Conservation (phyloP, 2,113 vertebrate genomes). For the Calidris pygmaea region DNA sequence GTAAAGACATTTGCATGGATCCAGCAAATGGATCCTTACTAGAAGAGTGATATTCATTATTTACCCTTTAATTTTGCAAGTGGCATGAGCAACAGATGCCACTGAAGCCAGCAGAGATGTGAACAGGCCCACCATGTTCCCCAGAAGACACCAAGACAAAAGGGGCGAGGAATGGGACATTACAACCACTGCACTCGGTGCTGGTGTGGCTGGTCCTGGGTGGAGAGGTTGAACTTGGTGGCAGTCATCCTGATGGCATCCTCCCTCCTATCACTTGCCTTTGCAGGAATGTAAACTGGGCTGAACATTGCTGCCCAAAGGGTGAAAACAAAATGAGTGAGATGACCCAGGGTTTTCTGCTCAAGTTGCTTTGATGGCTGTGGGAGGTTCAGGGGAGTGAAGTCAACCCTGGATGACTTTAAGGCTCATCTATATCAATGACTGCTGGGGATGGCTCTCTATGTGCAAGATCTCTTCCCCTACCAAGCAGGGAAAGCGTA, state of each 20-base stretch:
- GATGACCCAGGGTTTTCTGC: neutral
- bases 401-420: neutral
- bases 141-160: neutral
- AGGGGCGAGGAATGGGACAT: neutral
- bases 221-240: neutral
- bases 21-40: neutral
- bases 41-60: neutral
- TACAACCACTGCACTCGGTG: fast-evolving
- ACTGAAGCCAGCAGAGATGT: neutral
- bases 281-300: neutral
- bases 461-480: neutral
- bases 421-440: neutral
- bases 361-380: neutral
- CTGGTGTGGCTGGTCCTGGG: neutral
- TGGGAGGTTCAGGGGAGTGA: neutral
- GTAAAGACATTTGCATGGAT: neutral
- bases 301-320: neutral
- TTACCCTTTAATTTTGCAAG: neutral
- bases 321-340: neutral
- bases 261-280: neutral
- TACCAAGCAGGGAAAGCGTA: neutral
- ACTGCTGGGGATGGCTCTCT: neutral
- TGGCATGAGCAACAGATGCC: neutral
- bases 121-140: neutral
- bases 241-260: neutral